These are phyloP conservation scores for Leucophora obtusa DNA, from an alignment of 2,888 invertebrate genomes.

Conservation along the genomic window DNA sequence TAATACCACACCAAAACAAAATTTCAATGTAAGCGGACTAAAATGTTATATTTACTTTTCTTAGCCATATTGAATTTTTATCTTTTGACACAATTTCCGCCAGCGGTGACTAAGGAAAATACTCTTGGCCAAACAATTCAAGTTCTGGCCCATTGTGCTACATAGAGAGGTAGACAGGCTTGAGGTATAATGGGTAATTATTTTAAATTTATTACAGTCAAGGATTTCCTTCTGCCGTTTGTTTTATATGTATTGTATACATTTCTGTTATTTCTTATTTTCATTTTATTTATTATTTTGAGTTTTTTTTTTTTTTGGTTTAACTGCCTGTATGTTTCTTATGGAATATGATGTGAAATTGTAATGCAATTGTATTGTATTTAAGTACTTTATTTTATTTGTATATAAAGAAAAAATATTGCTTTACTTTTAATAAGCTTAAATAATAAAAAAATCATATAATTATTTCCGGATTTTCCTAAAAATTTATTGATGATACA, in stretches of 20 bases:
- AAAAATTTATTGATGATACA: not conserved
- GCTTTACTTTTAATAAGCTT: not conserved
- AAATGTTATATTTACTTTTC: too few relatives aligned
- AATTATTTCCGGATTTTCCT: not conserved
- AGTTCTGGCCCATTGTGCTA: too few relatives aligned
- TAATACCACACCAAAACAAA: too few relatives aligned
- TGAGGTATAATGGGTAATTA: conserved; percentile 76
- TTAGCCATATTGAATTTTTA: too few relatives aligned
- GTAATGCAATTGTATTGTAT: conserved; percentile 30
- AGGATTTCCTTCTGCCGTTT: conserved; percentile 67
- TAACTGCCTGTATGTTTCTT: conserved; percentile 4
- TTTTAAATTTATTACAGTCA: conserved; percentile 77
- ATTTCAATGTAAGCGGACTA: too few relatives aligned
- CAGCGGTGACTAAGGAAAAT: too few relatives aligned
- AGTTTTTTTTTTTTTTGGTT: conserved; percentile 11
- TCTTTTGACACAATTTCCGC: too few relatives aligned
- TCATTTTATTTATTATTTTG: conserved; percentile 30
- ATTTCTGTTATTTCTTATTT: conserved; percentile 19
- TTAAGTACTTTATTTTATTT: conserved; percentile 7
- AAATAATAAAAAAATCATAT: not conserved
- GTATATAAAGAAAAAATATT: not conserved
- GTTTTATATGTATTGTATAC: conserved; percentile 54
- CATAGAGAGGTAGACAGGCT: conserved; percentile 12
- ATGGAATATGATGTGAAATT: conserved; percentile 25
- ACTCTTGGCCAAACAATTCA: too few relatives aligned